A percentile compares a stretch with the other conserved stretches of the same genome.
Evolutionary conservation across 2,113 vertebrate species (phyloP).

Genomic region (Fregetta grallaria): DNA sequence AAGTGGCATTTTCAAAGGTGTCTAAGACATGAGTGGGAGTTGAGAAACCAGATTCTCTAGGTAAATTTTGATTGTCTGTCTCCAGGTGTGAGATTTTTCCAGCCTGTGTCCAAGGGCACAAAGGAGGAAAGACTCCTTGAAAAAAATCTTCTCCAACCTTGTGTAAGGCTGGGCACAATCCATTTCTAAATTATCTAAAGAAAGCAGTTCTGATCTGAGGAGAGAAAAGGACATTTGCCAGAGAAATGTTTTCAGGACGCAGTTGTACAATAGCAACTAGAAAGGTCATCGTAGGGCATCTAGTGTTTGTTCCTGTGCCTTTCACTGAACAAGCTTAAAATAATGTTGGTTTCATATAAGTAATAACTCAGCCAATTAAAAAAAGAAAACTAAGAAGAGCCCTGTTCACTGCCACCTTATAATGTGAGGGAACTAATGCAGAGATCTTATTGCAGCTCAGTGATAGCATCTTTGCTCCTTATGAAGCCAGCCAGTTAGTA

Average conservation of each 20-base stretch:
- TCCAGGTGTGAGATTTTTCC: not conserved
- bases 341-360: not conserved
- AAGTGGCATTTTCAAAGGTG: not conserved
- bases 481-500: not conserved
- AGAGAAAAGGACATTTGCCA: constrained; percentile 19
- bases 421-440: not conserved
- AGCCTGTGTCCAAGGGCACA: not conserved
- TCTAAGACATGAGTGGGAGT: not conserved
- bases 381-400: constrained; percentile 2
- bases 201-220: not conserved
- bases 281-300: not conserved
- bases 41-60: not conserved
- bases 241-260: not conserved
- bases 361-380: constrained; percentile 30
- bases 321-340: constrained; percentile 17
- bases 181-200: not conserved
- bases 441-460: not conserved
- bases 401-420: not conserved
- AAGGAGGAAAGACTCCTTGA: not conserved
- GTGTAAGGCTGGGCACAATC: not conserved
- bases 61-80: not conserved
- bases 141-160: not conserved
- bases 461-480: constrained; percentile 29
- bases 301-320: not conserved
- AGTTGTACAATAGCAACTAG: not conserved